phyloP scores from a whole-genome alignment of 1,140 invertebrate genomes.

The Conus betulinus region DNA sequence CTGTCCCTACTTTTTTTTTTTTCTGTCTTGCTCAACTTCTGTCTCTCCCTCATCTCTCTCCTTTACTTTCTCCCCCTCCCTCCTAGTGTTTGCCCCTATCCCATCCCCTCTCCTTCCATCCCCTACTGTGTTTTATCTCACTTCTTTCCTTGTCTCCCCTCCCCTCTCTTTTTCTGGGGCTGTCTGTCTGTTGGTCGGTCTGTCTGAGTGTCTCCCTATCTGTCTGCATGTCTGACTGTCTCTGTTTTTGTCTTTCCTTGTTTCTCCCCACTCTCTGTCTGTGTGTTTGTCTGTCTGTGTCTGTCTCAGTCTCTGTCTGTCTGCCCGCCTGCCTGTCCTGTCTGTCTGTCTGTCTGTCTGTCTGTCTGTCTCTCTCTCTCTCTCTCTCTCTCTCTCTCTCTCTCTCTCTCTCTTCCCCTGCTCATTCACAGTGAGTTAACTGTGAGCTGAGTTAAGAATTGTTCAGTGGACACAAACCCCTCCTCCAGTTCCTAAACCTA shows the following conservation, averaged over 20 bases:
- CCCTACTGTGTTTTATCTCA: no score
- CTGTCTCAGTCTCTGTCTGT: not conserved
- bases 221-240: not conserved
- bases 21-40: not conserved
- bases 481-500: no score
- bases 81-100: not conserved
- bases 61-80: not conserved
- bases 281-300: not conserved
- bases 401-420: no score
- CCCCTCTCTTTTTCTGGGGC: not conserved
- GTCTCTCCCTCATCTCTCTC: not conserved
- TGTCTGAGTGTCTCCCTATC: not conserved
- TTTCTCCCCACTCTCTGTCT: not conserved
- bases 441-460: no score
- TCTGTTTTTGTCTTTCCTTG: not conserved
- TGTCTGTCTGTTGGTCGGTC: not conserved
- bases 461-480: no score
- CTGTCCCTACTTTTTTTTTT: not conserved
- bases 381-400: not conserved
- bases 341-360: not conserved
- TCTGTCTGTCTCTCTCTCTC: not conserved
- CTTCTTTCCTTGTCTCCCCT: not conserved
- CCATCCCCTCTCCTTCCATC: not conserved
- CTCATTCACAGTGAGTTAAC: no score
- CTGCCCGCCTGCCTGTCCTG: no score